Conservation (phyloP, 2,113 vertebrate species). For the Apeltes quadracus region DNA sequence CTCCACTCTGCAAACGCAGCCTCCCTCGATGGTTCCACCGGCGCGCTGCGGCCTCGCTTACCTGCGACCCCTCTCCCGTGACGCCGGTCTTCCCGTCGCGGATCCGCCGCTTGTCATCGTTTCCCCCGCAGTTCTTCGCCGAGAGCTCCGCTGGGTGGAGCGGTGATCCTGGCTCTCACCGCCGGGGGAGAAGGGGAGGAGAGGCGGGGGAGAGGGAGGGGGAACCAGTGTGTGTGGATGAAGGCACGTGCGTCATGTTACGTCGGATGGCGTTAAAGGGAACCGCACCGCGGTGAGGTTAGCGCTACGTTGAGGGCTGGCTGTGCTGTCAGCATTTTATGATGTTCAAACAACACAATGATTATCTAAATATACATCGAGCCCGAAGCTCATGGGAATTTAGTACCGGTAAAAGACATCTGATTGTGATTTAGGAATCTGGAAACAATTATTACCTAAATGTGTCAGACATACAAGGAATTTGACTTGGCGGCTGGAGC, state of each 20-base stretch:
- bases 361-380: too few relatives aligned
- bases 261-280: conserved; percentile 68
- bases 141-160: conserved; percentile 60
- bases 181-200: conserved; percentile 3
- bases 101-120: conserved; percentile 37
- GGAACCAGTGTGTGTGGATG: neutral
- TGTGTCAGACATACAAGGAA: too few relatives aligned
- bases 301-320: too few relatives aligned
- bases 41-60: conserved; percentile 44
- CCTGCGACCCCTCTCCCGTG: conserved; percentile 47
- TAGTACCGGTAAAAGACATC: too few relatives aligned
- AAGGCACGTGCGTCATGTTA: neutral
- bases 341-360: too few relatives aligned
- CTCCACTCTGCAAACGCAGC: conserved; percentile 16
- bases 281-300: conserved; percentile 16
- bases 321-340: too few relatives aligned
- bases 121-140: conserved; percentile 28
- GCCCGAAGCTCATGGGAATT: too few relatives aligned
- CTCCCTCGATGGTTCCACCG: neutral
- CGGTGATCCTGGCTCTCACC: conserved; percentile 54
- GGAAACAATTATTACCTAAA: too few relatives aligned
- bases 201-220: conserved; percentile 7
- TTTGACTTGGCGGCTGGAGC: too few relatives aligned
- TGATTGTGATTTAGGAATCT: too few relatives aligned
- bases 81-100: conserved; percentile 5